These are phyloP conservation scores for Psittacula derbiana DNA, from an alignment of 2,797 vertebrate genomes.

Conservation along the genomic window DNA sequence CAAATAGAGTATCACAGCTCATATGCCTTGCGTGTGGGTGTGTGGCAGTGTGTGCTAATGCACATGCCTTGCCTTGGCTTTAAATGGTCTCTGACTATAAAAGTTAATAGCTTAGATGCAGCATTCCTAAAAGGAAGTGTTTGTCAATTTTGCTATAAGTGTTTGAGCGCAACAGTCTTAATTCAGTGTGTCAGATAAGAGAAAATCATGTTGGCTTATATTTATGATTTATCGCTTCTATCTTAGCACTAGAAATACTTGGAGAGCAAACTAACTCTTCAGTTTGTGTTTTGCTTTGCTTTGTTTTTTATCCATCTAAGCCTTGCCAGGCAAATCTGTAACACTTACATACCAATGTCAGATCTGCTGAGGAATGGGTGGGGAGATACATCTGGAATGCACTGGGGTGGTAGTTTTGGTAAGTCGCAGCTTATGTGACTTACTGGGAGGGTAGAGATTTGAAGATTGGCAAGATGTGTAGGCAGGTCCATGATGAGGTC, in stretches of 20 bases:
- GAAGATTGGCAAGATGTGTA: background rate
- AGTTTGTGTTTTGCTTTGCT: background rate
- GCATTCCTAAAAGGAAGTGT: slow-evolving; percentile 54
- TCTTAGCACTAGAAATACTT: slow-evolving; percentile 53
- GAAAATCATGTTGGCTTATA: slow-evolving; percentile 67
- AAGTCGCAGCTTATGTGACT: background rate
- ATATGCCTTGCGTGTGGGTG: background rate
- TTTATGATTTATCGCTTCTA: slow-evolving; percentile 71
- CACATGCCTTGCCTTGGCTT: slow-evolving; percentile 23
- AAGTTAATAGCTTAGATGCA: slow-evolving; percentile 61
- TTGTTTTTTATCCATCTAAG: background rate
- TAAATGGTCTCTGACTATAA: slow-evolving; percentile 50
- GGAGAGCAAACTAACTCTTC: slow-evolving; percentile 24
- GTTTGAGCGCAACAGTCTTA: slow-evolving; percentile 63
- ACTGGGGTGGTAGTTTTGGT: background rate
- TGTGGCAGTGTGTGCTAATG: background rate
- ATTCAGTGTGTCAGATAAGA: slow-evolving; percentile 67
- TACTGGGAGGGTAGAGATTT: background rate
- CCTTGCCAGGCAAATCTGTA: background rate
- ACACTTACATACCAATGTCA: background rate
- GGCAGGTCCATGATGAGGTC: background rate
- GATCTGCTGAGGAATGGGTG: background rate
- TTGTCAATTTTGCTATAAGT: slow-evolving; percentile 70
- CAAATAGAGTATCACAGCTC: background rate
- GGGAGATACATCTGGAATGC: background rate